phyloP scores from a whole-genome alignment of 2,888 invertebrate genomes.

The Horisme vitalbata region DNA sequence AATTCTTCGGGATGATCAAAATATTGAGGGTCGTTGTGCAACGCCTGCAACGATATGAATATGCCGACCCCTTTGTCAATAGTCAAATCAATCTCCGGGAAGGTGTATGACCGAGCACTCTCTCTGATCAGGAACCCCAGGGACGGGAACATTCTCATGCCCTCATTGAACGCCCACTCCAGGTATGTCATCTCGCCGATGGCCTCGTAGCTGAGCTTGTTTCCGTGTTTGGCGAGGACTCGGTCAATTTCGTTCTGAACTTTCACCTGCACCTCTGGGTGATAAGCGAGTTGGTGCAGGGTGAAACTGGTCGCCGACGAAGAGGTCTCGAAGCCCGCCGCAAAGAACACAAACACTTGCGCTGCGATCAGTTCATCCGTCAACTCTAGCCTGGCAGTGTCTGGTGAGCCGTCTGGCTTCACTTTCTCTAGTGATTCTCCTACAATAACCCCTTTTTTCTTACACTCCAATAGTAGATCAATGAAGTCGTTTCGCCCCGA shows the following conservation, averaged over 20 bases:
- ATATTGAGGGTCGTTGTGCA: conserved; percentile 58
- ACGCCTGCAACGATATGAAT: conserved; percentile 52
- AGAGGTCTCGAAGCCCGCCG: conserved; percentile 62
- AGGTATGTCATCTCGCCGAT: conserved; percentile 57
- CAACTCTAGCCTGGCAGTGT: conserved; percentile 40
- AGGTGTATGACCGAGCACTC: conserved; percentile 48
- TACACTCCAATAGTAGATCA: conserved; percentile 53
- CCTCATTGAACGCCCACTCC: conserved; percentile 56
- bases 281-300: conserved; percentile 56
- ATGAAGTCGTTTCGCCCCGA: conserved; percentile 57
- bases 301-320: conserved; percentile 60
- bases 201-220: conserved; percentile 54
- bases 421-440: conserved; percentile 52
- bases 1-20: conserved; percentile 56
- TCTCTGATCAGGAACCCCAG: conserved; percentile 53
- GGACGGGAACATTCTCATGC: conserved; percentile 61
- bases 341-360: conserved; percentile 60
- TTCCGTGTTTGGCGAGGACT: conserved; percentile 45
- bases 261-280: conserved; percentile 49
- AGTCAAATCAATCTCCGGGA: conserved; percentile 49
- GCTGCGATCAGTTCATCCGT: conserved; percentile 53
- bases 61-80: conserved; percentile 53
- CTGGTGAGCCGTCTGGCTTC: conserved; percentile 49
- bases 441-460: conserved; percentile 47
- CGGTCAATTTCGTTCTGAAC: conserved; percentile 53